These are phyloP conservation scores for Brachionus plicatilis DNA, from an alignment of 1,140 invertebrate species.

Conservation along the genomic window DNA sequence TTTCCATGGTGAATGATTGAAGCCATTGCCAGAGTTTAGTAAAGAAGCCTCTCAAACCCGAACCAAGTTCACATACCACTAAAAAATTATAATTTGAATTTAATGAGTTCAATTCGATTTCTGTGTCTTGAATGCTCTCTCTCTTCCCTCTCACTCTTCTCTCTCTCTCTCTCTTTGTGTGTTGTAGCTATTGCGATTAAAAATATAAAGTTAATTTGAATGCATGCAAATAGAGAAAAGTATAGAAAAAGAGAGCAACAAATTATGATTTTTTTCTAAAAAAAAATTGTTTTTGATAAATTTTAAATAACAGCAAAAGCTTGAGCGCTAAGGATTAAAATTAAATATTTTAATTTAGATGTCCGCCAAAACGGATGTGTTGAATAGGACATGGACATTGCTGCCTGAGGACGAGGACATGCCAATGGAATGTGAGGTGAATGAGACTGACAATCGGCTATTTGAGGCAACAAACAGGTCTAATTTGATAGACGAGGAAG, in stretches of 20 bases:
- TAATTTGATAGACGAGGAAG: slow-evolving; percentile 9
- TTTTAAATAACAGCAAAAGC: background rate
- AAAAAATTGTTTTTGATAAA: slow-evolving; percentile 17
- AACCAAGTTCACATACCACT: background rate
- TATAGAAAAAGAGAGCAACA: slow-evolving; percentile 17
- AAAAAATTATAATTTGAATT: slow-evolving; percentile 20
- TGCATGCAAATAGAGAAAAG: slow-evolving; percentile 19
- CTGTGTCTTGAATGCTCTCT: background rate
- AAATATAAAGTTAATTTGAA: slow-evolving; percentile 25
- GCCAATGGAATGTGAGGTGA: background rate
- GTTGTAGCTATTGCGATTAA: slow-evolving; percentile 17
- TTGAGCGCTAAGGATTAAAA: background rate
- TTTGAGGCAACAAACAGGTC: background rate
- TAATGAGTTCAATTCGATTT: slow-evolving; percentile 21
- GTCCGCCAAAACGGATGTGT: background rate
- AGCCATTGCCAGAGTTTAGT: background rate
- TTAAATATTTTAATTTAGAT: background rate
- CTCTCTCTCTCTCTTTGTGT: background rate
- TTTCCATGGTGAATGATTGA: background rate
- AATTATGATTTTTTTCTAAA: slow-evolving; percentile 16
- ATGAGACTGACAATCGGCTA: background rate
- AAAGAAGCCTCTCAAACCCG: background rate
- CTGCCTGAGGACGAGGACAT: slow-evolving; percentile 2
- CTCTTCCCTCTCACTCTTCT: background rate
- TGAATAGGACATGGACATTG: slow-evolving; percentile 11